Base-by-base conservation (phyloP, 1,140 invertebrate species). In the Rhopalosiphum maidis region DNA sequence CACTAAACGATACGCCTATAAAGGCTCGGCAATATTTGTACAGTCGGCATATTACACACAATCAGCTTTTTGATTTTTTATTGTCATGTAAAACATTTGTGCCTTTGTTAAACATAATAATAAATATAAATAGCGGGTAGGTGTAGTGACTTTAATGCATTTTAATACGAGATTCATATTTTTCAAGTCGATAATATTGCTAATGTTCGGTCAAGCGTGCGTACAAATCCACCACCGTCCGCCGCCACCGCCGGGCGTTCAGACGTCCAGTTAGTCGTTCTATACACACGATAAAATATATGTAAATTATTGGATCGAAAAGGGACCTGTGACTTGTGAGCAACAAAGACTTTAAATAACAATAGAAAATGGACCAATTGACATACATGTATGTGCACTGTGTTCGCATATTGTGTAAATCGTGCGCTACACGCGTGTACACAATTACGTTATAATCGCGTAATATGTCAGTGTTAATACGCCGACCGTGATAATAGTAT, bases 351-450 rank as follows among this genome's bases (percentile, higher is more conserved):
- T 77, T 77, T 21, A 35, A 77, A 77, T 77, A 77, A 77, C 60
- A 77, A 77, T 77, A 77, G 60, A 77, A 77, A 77, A 77, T 77
- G n/a, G n/a, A 77, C n/a, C 60, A n/a, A 77, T n/a, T n/a, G 60
- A 77, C 60, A 77, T 77, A n/a, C 30, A 77, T 35, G 60, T 6
- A 35, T 77, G 60, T n/a, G n/a, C 60, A 77, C 85, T 18, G 25
- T 46, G 85, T 86, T 86, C 41, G 46, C 43, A n/a, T 46, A 86
- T 18, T 46, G 85, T 86, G 43, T 86, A 30, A 86, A 86, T 86
- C 85, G 41, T 86, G 41, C 46, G 46, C 43, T 43, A 48, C 85
- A 86, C 85, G 43, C 43, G 25, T 48, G 9, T 83, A 41, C 37
- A 21, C 21, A 41, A 83, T 83, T 37, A 41, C 37, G 23, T 22